phyloP scores from a whole-genome alignment of 2,113 vertebrate genomes.

The Heterotis niloticus region DNA sequence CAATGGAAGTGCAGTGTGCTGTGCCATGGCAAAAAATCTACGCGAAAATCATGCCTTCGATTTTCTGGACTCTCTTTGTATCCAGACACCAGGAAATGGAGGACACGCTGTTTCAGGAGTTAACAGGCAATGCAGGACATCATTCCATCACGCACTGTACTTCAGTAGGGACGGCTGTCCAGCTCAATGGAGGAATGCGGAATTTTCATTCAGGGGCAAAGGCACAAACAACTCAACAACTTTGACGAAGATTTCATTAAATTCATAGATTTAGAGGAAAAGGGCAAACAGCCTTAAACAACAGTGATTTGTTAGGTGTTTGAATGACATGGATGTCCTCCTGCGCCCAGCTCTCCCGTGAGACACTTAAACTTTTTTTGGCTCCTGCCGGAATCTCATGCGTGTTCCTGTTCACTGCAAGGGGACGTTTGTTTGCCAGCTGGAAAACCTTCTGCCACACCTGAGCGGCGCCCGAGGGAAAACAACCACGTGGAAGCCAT shows the following conservation, averaged over 20 bases:
- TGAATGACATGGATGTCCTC: not conserved
- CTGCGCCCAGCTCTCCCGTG: not conserved
- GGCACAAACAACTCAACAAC: too few species aligned
- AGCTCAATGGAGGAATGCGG: too few species aligned
- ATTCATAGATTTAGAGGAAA: constrained; percentile 3
- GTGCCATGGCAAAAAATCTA: too few species aligned
- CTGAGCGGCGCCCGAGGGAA: not conserved
- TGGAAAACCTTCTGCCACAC: not conserved
- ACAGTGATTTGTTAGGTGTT: constrained; percentile 8
- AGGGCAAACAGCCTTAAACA: not conserved
- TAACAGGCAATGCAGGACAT: too few species aligned
- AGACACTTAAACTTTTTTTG: not conserved
- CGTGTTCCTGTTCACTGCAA: not conserved
- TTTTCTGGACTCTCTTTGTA: too few species aligned
- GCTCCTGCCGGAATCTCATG: not conserved
- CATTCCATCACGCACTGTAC: too few species aligned
- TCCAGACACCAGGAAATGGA: too few species aligned
- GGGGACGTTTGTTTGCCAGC: not conserved
- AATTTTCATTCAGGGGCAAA: too few species aligned
- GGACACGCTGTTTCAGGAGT: too few species aligned
- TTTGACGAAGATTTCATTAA: constrained; percentile 16
- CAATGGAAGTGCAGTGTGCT: too few species aligned
- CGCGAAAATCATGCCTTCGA: too few species aligned
- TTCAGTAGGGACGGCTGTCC: too few species aligned
- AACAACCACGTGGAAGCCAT: not conserved